A percentile compares a stretch with the other conserved stretches of the same genome.
Conservation (phyloP, 1,140 invertebrate genomes). For the Drosophila pseudoobscura region DNA sequence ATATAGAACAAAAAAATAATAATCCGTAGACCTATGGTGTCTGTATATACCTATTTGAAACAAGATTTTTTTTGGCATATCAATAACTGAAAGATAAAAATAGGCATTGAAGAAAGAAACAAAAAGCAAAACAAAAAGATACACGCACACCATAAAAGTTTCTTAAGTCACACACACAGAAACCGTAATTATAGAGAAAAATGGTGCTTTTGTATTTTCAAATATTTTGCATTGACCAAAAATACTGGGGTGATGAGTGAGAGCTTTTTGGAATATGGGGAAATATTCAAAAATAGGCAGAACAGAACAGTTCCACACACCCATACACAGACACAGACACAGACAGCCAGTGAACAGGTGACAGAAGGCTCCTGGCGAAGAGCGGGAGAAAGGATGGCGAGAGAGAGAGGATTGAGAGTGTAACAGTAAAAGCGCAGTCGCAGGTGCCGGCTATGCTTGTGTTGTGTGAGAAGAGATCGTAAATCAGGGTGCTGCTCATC, state of each 20-base stretch:
- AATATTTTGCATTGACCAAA: conserved; percentile 43
- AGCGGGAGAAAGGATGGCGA: conserved; percentile 21
- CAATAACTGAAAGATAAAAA: conserved; percentile 80
- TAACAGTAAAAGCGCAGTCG: conserved; percentile 34
- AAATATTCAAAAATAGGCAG: conserved; percentile 61
- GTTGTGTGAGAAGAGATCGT: conserved; percentile 14
- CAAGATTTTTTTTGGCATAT: conserved; percentile 75
- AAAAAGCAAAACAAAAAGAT: conserved; percentile 51
- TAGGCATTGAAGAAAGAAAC: conserved; percentile 56
- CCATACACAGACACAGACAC: conserved; percentile 30
- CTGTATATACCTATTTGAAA: conserved; percentile 41
- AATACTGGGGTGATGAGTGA: conserved; percentile 46
- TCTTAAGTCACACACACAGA: conserved; percentile 14
- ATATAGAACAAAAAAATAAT: conserved; percentile 27
- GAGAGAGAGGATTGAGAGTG: neutral
- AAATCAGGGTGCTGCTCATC: conserved; percentile 3
- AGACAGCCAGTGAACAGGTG: conserved; percentile 19
- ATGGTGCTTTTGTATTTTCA: conserved; percentile 17
- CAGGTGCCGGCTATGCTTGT: neutral
- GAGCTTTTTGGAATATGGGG: conserved; percentile 68
- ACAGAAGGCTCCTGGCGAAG: conserved; percentile 4
- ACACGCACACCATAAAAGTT: conserved; percentile 20
- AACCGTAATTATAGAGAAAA: conserved; percentile 16
- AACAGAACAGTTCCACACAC: conserved; percentile 25
- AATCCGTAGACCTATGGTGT: conserved; percentile 43